These are phyloP conservation scores for Phymorhynchus buccinoides DNA, from an alignment of 1,140 invertebrate species.

Conservation along the genomic window DNA sequence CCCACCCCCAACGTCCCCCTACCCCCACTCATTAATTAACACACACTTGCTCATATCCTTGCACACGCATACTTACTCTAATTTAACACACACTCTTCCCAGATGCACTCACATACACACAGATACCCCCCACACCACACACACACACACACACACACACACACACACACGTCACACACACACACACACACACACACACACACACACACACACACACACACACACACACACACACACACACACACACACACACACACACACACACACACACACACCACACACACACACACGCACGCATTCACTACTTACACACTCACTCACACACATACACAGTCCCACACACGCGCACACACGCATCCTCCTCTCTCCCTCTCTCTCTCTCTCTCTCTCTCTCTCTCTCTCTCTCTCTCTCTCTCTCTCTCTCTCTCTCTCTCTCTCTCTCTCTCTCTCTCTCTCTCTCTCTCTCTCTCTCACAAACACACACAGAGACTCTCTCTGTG, in stretches of 20 bases:
- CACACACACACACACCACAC: too few relatives aligned
- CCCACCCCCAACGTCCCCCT: background rate
- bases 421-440: too few relatives aligned
- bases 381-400: too few relatives aligned
- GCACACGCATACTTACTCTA: background rate
- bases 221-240: slow-evolving; percentile 3
- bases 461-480: too few relatives aligned
- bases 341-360: background rate
- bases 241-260: background rate
- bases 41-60: background rate
- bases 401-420: too few relatives aligned
- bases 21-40: background rate
- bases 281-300: background rate
- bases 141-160: too few relatives aligned
- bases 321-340: background rate
- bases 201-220: slow-evolving; percentile 18
- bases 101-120: too few relatives aligned
- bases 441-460: too few relatives aligned
- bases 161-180: too few relatives aligned
- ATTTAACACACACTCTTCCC: background rate
- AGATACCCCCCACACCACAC: too few relatives aligned
- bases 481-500: too few relatives aligned
- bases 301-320: slow-evolving; percentile 3
- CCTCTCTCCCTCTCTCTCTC: too few relatives aligned
- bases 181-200: background rate